Evolutionary conservation across 2,888 invertebrate genomes (phyloP).

Genomic region (Drosophila atripex): DNA sequence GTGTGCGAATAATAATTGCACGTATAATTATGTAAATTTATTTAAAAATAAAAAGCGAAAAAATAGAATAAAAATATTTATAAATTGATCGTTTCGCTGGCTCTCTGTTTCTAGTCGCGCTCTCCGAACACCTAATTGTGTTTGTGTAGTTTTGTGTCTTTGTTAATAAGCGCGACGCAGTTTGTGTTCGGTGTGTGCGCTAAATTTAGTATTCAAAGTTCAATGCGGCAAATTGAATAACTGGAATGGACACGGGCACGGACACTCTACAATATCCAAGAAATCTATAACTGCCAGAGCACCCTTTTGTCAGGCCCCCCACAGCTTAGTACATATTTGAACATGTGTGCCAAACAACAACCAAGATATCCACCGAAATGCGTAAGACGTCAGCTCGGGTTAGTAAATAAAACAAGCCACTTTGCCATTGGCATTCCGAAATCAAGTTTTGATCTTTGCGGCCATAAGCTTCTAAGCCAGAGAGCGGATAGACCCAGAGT

Average conservation of each 20-base stretch:
- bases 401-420: conserved; percentile 44
- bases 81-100: conserved; percentile 25
- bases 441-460: conserved; percentile 51
- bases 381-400: conserved; percentile 36
- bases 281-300: not conserved
- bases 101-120: conserved; percentile 19
- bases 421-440: conserved; percentile 47
- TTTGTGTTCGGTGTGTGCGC: conserved; percentile 48
- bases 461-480: conserved; percentile 8
- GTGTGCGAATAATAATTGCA: conserved; percentile 48
- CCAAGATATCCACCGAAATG: conserved; percentile 24
- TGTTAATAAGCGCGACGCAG: conserved; percentile 68
- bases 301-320: conserved; percentile 2
- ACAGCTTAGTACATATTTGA: conserved; percentile 28
- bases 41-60: conserved; percentile 7
- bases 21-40: conserved; percentile 59
- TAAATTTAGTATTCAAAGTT: conserved; percentile 72
- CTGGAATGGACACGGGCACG: conserved; percentile 25
- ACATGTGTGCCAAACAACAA: conserved; percentile 33
- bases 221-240: conserved; percentile 48
- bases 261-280: conserved; percentile 5
- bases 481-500: conserved; percentile 3
- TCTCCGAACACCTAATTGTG: not conserved
- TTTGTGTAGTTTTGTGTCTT: conserved; percentile 38
- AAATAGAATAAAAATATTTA: conserved; percentile 33